Evolutionary conservation across 2,113 vertebrate species (phyloP).

Genomic region (Protomyctophum bolini): DNA sequence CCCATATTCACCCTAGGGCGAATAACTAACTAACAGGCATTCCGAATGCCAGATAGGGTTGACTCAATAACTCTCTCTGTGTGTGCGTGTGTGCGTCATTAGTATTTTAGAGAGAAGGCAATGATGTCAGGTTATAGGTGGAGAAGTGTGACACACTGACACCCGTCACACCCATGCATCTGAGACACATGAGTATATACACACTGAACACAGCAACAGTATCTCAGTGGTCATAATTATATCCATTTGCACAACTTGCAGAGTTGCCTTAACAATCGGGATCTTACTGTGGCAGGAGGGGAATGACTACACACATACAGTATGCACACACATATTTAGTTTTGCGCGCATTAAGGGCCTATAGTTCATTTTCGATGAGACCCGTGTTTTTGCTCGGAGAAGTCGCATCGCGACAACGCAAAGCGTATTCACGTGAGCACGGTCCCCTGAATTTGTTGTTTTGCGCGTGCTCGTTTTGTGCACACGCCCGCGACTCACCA

Average conservation of each 20-base stretch:
- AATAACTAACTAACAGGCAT: slow-evolving; percentile 27
- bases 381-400: no score
- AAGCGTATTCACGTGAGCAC: no score
- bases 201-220: not conserved
- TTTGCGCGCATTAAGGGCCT: not conserved
- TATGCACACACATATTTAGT: not conserved
- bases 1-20: slow-evolving; percentile 24
- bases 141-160: slow-evolving; percentile 23
- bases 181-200: not conserved
- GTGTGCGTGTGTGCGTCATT: not conserved
- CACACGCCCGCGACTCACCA: no score
- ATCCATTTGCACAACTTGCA: no score
- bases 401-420: no score
- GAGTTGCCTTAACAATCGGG: no score
- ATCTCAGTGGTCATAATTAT: no score
- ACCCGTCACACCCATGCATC: slow-evolving; percentile 16
- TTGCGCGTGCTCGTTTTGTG: no score
- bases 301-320: not conserved
- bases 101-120: not conserved
- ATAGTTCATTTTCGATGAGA: no score
- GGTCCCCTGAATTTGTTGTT: no score
- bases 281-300: not conserved
- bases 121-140: slow-evolving; percentile 39
- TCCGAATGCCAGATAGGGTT: no score
- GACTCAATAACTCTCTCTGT: not conserved